Evolutionary conservation across 2,113 vertebrate species (phyloP), one percentile per base, ranked within the genome.

Genomic region (Crypturellus undulatus): DNA sequence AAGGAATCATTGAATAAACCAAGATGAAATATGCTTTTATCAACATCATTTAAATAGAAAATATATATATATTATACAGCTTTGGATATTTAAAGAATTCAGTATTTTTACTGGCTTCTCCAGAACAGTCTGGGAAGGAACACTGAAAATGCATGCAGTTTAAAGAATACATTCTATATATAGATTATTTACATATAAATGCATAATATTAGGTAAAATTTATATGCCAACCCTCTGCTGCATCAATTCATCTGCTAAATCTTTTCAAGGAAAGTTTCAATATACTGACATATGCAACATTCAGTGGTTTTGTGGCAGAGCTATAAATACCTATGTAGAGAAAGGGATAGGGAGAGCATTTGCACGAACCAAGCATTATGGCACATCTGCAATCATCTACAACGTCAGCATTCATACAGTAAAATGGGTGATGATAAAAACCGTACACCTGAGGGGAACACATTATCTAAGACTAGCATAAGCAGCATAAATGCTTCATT

Each of bases 391-490:
- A 93, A 79, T 93, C 70, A 86, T 49, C 47, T 80, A 89, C 52
- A 92, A 85, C 7, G 8, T 94, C 84, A 94, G 72, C 43, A 93
- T 96, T 96, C 32, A 73, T 52, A 89, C 17, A 28, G 30, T 63
- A 87, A 92, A 94, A 87, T 67, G 43, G 82, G 78, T 84, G 68
- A 68, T 95, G 43, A 96, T 86, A 85, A 93, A 92, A 92, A 90
- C 10, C 4, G 71, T 63, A 84, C 79, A 85, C 67, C 59, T 86
- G 79, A 70, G 82, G 24, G 58, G 76, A 87, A 96, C 87, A 60
- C 4, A 79, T 87, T 86, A 92, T 84, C 72, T 87, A 78, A 96
- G 96, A 56, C 38, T 84, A 92, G 3, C 78, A 87, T 63, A 88
- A 71, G 58, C 10, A 0, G 60, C 34, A 8, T 94, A 89, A 96